Percentiles rank a stretch among this genome's conserved stretches.
Evolutionary conservation across 1,140 invertebrate species (phyloP).

Genomic region (Tachypleus tridentatus): DNA sequence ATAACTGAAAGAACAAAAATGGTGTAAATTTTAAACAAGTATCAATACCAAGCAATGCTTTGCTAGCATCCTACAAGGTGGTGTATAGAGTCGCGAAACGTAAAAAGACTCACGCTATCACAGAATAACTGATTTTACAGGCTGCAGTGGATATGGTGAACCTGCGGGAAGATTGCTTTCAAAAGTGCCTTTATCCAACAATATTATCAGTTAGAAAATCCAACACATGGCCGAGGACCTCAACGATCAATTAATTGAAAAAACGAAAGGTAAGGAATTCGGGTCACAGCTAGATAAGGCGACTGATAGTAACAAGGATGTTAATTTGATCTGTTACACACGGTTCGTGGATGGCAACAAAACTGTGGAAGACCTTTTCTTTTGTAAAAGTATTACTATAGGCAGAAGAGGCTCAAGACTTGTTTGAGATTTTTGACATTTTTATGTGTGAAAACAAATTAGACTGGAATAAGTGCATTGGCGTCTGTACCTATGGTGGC

Average conservation of each 20-base stretch:
- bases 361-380: not conserved
- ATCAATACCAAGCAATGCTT: no score
- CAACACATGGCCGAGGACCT: not conserved
- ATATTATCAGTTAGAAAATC: slow-evolving; percentile 2
- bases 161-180: not conserved
- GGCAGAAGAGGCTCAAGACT: not conserved
- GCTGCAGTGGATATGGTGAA: no score
- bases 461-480: not conserved
- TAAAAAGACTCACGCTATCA: no score
- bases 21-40: no score
- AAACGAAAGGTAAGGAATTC: not conserved
- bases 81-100: no score
- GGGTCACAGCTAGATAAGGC: not conserved
- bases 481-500: not conserved
- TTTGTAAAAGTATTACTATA: not conserved
- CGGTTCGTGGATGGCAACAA: not conserved
- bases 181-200: not conserved
- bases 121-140: no score
- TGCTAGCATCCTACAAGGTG: no score
- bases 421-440: not conserved
- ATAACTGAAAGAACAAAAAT: no score
- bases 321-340: not conserved
- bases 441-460: slow-evolving; percentile 4
- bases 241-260: not conserved
- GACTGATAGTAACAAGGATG: not conserved